Evolutionary conservation across 2,797 vertebrate species (phyloP), one percentile per base, ranked within the genome.

Genomic region (Neosilurus hyrtlii): DNA sequence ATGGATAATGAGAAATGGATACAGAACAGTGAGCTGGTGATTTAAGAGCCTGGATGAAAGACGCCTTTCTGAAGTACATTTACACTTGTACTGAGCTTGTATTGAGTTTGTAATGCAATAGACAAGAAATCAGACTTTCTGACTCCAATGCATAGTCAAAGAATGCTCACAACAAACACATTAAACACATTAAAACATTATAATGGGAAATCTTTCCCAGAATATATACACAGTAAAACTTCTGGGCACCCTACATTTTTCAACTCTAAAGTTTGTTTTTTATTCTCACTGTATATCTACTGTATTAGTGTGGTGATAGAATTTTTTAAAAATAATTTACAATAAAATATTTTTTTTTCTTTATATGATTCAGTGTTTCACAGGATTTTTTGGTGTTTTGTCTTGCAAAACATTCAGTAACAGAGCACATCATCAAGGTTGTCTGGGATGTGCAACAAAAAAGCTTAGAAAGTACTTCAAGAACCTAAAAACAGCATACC

Each of bases 1-100:
- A 85, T 82, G 70, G 80, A 82, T 82, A 74, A 68, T 82, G 80
- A 74, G 80, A 82, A 82, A 82, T 61, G 54, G 74, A 82, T 85
- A 81, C 84, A 85, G 80, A 85, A 79, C 61, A 73, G 52, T 66
- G 56, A 84, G 78, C 67, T 70, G 72, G 72, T 62, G 30, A 78
- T 85, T 79, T 85, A 79, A 79, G 30, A 72, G 73, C 35, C 65
- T 81, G 43, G 65, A 71, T 71, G 35, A 82, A 85, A 85, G 80
- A 79, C 22, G 49, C 37, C 3, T 59, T 70, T 82, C 57, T 82
- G 66, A 78, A 73, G 67, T 71, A 85, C 80, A 73, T 79, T 85
- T 79, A 72, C 66, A 85, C 51, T 51, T 59, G 59, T 79, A 49
- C 52, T 56, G 43, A 63, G 79, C 49, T 81, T 71, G 51, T 65